A percentile compares a stretch with the other conserved stretches of the same genome.
phyloP scores from a whole-genome alignment of 2,797 vertebrate genomes.

The Tokudaia muenninki region DNA sequence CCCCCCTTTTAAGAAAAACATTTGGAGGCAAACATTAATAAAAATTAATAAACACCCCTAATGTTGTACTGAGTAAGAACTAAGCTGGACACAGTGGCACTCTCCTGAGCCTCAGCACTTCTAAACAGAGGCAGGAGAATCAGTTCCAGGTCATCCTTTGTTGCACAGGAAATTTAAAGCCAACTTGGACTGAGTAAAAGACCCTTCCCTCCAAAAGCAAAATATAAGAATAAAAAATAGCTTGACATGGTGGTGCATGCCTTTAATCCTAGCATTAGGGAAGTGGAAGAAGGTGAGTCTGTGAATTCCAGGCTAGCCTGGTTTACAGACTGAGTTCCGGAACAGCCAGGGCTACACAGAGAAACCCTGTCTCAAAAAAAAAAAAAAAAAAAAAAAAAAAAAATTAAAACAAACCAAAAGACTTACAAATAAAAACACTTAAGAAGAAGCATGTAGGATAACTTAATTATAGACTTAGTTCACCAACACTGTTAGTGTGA shows the following conservation, averaged over 20 bases:
- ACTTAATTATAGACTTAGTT: constrained; percentile 3
- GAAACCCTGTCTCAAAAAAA: not conserved
- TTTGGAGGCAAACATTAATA: not conserved
- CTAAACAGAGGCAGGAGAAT: not conserved
- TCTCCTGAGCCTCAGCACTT: not conserved
- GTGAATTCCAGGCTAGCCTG: not conserved
- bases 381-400: not conserved
- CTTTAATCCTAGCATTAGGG: not conserved
- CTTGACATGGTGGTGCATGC: not conserved
- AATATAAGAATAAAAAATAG: not conserved
- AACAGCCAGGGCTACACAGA: not conserved
- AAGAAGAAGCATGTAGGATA: not conserved
- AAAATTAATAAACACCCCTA: not conserved
- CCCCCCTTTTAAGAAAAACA: not conserved
- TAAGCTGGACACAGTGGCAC: no score
- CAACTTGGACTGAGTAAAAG: not conserved
- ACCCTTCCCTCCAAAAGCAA: not conserved
- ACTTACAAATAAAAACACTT: not conserved
- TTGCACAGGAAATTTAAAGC: not conserved
- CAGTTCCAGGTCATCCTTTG: not conserved
- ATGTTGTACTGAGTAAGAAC: not conserved
- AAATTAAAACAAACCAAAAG: not conserved
- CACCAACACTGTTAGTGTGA: not conserved
- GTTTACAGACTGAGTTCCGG: not conserved
- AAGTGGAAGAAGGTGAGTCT: not conserved